Conservation (phyloP, 2,888 invertebrate species). For the Limulus polyphemus region DNA sequence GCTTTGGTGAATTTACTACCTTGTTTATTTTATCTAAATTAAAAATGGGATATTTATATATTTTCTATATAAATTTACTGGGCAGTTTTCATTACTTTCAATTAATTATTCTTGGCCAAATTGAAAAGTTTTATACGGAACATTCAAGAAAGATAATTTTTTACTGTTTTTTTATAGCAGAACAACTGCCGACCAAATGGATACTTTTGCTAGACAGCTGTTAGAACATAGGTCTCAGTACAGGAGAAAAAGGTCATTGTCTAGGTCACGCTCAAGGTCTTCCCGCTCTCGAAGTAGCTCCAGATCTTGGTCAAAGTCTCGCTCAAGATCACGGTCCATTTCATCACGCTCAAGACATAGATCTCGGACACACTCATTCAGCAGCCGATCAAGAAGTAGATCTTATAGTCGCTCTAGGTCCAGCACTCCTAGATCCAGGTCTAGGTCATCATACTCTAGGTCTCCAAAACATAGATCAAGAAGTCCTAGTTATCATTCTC, state of each 20-base stretch:
- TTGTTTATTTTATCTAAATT: no score
- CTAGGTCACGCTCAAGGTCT: background rate
- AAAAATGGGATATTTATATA: no score
- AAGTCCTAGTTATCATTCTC: conserved; percentile 15
- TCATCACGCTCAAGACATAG: conserved; percentile 9
- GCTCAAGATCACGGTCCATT: conserved; percentile 18
- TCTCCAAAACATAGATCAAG: conserved; percentile 4
- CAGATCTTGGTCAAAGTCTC: conserved; percentile 16
- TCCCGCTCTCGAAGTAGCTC: conserved; percentile 14
- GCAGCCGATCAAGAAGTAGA: conserved; percentile 9
- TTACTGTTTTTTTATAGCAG: conserved; percentile 9
- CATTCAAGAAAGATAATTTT: background rate
- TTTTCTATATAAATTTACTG: no score
- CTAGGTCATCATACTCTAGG: conserved; percentile 15
- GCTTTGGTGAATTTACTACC: no score
- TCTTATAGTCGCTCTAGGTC: conserved; percentile 11
- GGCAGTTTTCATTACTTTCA: no score
- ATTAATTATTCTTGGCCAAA: no score
- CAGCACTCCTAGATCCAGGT: conserved; percentile 11
- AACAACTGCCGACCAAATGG: conserved; percentile 13
- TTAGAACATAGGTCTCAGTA: conserved; percentile 9
- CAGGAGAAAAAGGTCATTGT: background rate
- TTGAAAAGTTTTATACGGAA: no score
- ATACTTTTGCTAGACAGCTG: conserved; percentile 19
- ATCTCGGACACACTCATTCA: conserved; percentile 8